These are phyloP conservation scores for Sternarchorhynchus goeldii DNA, from an alignment of 2,797 vertebrate genomes.

Conservation along the genomic window DNA sequence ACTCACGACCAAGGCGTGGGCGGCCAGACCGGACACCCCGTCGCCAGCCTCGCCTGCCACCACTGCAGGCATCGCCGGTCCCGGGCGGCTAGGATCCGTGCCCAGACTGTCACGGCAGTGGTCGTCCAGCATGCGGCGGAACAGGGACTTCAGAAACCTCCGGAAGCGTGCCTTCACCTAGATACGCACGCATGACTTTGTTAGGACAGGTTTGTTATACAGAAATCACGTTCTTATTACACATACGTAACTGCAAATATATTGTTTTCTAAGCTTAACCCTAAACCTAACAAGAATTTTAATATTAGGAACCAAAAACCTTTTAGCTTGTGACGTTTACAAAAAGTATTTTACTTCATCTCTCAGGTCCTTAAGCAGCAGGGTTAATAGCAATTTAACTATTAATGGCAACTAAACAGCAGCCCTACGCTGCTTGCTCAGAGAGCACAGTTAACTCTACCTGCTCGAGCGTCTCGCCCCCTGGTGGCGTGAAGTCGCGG, in stretches of 20 bases:
- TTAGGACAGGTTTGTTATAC: background rate
- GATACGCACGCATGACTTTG: conserved; percentile 41
- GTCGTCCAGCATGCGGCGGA: conserved; percentile 74
- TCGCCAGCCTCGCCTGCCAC: conserved; percentile 42
- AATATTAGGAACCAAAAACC: no score
- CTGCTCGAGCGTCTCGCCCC: conserved; percentile 90
- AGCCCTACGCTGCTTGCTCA: background rate
- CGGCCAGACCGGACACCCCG: conserved; percentile 54
- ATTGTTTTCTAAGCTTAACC: no score
- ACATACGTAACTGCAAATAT: no score
- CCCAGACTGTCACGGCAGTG: conserved; percentile 58
- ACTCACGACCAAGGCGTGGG: conserved; percentile 86
- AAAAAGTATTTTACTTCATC: no score
- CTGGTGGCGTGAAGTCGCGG: conserved; percentile 85
- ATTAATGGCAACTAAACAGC: background rate
- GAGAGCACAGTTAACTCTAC: conserved; percentile 65
- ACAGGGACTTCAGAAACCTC: conserved; percentile 87
- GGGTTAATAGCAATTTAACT: no score
- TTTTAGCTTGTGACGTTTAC: no score
- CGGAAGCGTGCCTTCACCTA: conserved; percentile 86
- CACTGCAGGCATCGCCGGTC: conserved; percentile 23
- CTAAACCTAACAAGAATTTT: no score
- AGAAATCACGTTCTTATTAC: no score
- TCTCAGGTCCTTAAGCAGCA: no score
- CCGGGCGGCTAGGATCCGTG: conserved; percentile 21